Evolutionary conservation across 1,140 invertebrate genomes (phyloP), one percentile per base, ranked within the genome.

Genomic region (Caenorhabditis remanei): DNA sequence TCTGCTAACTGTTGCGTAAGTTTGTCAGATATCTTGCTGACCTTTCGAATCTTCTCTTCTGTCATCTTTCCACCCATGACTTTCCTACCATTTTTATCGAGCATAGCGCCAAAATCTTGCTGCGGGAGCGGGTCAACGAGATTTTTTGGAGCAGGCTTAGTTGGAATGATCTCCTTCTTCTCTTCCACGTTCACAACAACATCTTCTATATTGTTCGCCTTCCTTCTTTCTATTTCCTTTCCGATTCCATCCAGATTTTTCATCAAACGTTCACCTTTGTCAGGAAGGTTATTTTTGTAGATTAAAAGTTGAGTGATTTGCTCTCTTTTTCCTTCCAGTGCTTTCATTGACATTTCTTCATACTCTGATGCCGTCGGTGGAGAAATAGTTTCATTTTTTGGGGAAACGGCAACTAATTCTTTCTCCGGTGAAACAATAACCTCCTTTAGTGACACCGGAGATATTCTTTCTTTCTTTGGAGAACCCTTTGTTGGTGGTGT

Each of bases 1-100:
- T 71, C 43, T 43, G 65, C 65, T 41, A 71, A 21, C 19, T 71
- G 65, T n/a, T 71, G 40, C 1, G 65, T 71, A 0, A 43, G 41
- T 5, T n/a, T 40, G n/a, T 63, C 61, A 4, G 61, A 63, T 8
- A 63, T 63, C 14, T 24, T 63, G 7, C n/a, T 32, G 24, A 63
- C 61, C 32, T 41, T 24, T 46, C 65, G 65, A 32, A 71, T 32
- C 19, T 71, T 71, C 16, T 71, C 65, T 8, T 71, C 65, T 0
- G 65, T 71, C 40, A 71, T 71, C 19, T 71, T 71, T 19, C 65
- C 65, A 11, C 21, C 11, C 65, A 71, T 71, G 16, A 71, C 46
- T 71, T 71, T 71, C 19, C 65, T 43, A 5, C 65, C 65, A n/a
- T 71, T 71, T 46, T 71, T 71, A n/a, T 71, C 65, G 7, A 71